These are phyloP conservation scores for Rhinella marina DNA, from an alignment of 2,797 vertebrate genomes.

Conservation along the genomic window DNA sequence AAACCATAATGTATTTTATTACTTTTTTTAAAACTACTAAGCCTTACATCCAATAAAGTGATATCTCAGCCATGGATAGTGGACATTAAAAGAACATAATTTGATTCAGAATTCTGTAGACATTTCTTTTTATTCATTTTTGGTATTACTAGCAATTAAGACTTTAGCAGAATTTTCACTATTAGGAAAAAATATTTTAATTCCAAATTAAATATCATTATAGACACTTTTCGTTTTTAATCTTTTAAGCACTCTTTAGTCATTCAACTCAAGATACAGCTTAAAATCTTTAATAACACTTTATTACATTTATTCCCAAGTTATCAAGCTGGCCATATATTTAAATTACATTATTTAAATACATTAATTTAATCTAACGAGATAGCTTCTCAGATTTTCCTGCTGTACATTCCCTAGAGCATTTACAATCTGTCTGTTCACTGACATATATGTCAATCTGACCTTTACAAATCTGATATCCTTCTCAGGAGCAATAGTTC, in stretches of 20 bases:
- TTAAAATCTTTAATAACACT: conserved; percentile 37
- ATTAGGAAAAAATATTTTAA: conserved; percentile 7
- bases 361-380: conserved; percentile 40
- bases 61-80: background rate
- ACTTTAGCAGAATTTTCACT: conserved; percentile 2
- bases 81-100: background rate
- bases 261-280: conserved; percentile 31
- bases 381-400: conserved; percentile 28
- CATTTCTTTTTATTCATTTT: conserved; percentile 9
- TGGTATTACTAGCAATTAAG: conserved; percentile 6
- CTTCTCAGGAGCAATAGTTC: conserved; percentile 28
- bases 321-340: conserved; percentile 52
- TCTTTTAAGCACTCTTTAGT: conserved; percentile 17
- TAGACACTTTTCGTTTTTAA: background rate
- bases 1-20: background rate
- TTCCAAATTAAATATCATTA: conserved; percentile 30
- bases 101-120: background rate
- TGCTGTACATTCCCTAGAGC: conserved; percentile 38
- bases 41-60: background rate
- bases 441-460: conserved; percentile 47
- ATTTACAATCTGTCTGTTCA: conserved; percentile 37
- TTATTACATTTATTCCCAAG: conserved; percentile 52
- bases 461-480: conserved; percentile 45
- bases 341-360: conserved; percentile 53
- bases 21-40: background rate